Evolutionary conservation across 2,797 vertebrate species (phyloP), one percentile per base, ranked within the genome.

Genomic region (Phrynocephalus forsythii): DNA sequence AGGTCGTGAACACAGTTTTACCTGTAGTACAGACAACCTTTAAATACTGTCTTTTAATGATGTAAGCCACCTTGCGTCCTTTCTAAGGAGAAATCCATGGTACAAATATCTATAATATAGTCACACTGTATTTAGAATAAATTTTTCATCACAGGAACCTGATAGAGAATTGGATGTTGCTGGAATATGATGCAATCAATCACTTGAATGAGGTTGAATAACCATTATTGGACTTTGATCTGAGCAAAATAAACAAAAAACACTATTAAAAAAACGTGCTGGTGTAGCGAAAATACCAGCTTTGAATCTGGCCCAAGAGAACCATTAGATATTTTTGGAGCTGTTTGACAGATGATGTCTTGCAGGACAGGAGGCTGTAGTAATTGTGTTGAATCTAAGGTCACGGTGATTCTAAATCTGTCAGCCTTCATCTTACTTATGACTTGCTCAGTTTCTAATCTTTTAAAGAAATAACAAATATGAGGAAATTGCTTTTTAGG

Each of bases 231-330:
- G 81, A 71, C 44, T 20, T 52, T 30, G 44, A 82, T 82, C 66
- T 82, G 80, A 28, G 26, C 66, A n/a, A 69, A 69, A 69, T 10
- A 3, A 28, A 8, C 13, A 33, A 13, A 63, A 60, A 63, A 63
- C 60, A 18, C 13, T 9, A 13, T 18, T 18, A 63, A 20, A 4
- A 20, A 13, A 3, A 7, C 10, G 44, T 52, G 68, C 68, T 44
- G 71, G 68, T 67, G 48, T 26, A 71, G 22, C 67, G 52, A 82
- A 82, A 82, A 71, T 30, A 71, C 44, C 67, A 69, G 33, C 18
- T 69, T 71, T 71, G 28, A 50, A 82, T 71, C n/a, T 82, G 79
- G 63, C 24, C 63, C 38, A 22, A 82, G 26, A 82, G 66, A 82
- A 48, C 80, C 10, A 44, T 50, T 52, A 30, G 44, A 82, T 71